Evolutionary conservation across 2,888 invertebrate genomes (phyloP), one percentile per base, ranked within the genome.

Genomic region (Listrodromus nycthemerus): DNA sequence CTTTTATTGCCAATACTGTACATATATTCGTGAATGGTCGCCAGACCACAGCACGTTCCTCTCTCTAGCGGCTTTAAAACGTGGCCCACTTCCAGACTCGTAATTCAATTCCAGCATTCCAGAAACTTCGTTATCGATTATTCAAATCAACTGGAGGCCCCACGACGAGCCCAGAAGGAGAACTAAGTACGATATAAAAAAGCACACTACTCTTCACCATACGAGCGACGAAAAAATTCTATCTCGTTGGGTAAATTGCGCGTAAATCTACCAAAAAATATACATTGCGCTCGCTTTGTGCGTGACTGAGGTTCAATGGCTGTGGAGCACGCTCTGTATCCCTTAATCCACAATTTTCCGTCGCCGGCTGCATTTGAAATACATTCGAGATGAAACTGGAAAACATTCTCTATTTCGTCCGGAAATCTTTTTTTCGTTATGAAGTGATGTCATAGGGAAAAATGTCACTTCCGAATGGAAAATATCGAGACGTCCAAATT

Each of bases 81-180:
- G 48, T 21, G 61, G 52, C 52, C 80, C 63, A 75, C 69, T 78
- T 82, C 65, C 27, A 48, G 45, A 30, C 69, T 45, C 74, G 63
- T 82, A 82, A 82, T 24, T 82, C 61, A 69, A 82, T 78, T 78
- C 61, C 73, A 24, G 50, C 77, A 67, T 82, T 67, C 74, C 74
- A 65, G 63, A 63, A 82, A 78, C 82, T 70, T 78, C 74, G 69
- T 82, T 82, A 82, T 74, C 73, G 74, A 79, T 78, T 79, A 70
- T 69, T 79, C 78, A 74, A 69, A 70, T 55, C 4, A 70, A 78
- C 24, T n/a, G 30, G 21, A 58, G 52, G 19, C 24, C 19, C 24
- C 55, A 13, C 58, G 55, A 74, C n/a, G n/a, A 58, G n/a, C 16
- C 8, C 27, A 24, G 24, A 19, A 21, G 19, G 19, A 63, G 48